Base-by-base conservation (phyloP, 2,797 vertebrate species). In the Smutsia temminckii region DNA sequence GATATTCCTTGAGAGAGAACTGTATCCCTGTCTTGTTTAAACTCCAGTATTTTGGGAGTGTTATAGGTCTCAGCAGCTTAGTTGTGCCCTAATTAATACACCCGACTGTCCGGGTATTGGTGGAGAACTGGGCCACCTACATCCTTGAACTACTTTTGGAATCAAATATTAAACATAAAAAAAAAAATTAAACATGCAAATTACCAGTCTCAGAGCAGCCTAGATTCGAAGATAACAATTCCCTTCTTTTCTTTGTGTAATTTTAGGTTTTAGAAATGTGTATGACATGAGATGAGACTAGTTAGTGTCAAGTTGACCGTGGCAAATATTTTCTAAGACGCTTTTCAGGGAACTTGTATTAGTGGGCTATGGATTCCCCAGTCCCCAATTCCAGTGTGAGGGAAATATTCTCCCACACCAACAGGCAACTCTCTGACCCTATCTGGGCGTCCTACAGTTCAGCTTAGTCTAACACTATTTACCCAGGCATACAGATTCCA, bases 181-280 rank as follows among this genome's bases (percentile, higher is more conserved):
- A n/a, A n/a, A n/a, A n/a, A n/a, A n/a, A 49, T 17, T 59, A 8
- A 94, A n/a, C 2, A 27, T 21, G 25, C 11, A 93, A 55, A 86
- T 74, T 17, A 8, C 27, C 59, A 6, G 46, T 46, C 18, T 78
- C 32, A 53, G 71, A 75, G 51, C 14, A 68, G 11, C n/a, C 25
- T 64, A n/a, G 14, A 86, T 27, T n/a, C 53, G 18, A 92, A 78
- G 9, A 6, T 10, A 63, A 7, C 27, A 13, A 6, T 74, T 81
- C 46, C 86, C 40, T 64, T 61, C 6, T 79, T 80, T 84, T 51
- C 10, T 95, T 66, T 78, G 32, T 49, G 96, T 53, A 90, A 14
- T 94, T 79, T 46, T 74, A 37, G 85, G 42, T 75, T 92, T 96
- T 81, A 89, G 84, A 83, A 75, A 69, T 75, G 59, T 63, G 11